phyloP scores from a whole-genome alignment of 2,888 invertebrate species.

The Odiellus spinosus region DNA sequence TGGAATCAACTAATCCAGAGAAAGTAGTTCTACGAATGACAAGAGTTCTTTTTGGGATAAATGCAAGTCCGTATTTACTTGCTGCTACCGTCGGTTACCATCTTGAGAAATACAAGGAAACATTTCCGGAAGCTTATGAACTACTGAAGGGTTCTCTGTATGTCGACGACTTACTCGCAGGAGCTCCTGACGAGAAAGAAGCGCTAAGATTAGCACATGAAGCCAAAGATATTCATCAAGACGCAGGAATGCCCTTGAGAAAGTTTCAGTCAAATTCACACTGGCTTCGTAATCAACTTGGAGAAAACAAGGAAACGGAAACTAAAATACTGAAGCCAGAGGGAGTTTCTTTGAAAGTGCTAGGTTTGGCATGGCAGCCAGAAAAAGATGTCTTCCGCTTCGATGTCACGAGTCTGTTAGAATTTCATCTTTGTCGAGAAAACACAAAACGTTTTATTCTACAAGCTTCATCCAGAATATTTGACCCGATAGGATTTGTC shows the following conservation, averaged over 20 bases:
- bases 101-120: conserved; percentile 1
- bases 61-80: conserved; percentile 1
- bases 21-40: neutral
- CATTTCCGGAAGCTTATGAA: neutral
- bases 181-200: neutral
- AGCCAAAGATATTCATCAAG: neutral
- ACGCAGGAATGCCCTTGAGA: conserved; percentile 1
- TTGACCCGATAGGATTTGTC: too few species aligned
- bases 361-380: too few species aligned
- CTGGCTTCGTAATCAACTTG: too few species aligned
- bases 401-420: too few species aligned
- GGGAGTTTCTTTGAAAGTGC: too few species aligned
- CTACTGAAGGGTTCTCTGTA: neutral
- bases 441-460: too few species aligned
- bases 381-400: too few species aligned
- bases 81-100: conserved; percentile 1
- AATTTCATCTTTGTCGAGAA: too few species aligned
- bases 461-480: too few species aligned
- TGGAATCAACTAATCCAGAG: too few species aligned
- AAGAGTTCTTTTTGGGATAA: neutral
- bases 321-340: too few species aligned
- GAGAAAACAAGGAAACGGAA: too few species aligned
- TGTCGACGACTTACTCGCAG: neutral
- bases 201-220: neutral
- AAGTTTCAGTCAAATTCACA: conserved; percentile 1